phyloP scores from a whole-genome alignment of 2,113 vertebrate genomes.

The Hippopotamus amphibius region DNA sequence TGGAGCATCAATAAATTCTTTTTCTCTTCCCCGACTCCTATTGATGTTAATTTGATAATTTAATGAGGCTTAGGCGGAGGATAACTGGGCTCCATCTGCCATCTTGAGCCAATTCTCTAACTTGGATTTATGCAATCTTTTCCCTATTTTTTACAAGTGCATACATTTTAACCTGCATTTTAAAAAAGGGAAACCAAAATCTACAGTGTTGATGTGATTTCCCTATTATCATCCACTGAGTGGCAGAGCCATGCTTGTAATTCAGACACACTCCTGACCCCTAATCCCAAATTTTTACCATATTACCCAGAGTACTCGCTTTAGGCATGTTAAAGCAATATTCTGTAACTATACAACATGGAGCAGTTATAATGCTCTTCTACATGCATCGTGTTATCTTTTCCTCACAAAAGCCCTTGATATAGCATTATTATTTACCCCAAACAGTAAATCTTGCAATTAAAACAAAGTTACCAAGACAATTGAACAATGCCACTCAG shows the following conservation, averaged over 20 bases:
- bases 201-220: background rate
- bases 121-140: background rate
- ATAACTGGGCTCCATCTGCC: background rate
- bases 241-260: background rate
- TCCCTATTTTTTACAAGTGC: background rate
- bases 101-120: background rate
- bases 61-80: background rate
- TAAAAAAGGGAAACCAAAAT: background rate
- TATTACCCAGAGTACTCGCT: no score
- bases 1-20: background rate
- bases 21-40: background rate
- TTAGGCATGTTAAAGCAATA: background rate
- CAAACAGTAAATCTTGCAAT: background rate
- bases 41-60: background rate
- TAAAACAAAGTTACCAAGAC: background rate
- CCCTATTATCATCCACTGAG: background rate
- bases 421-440: no score
- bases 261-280: background rate
- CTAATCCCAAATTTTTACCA: background rate
- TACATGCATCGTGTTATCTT: background rate
- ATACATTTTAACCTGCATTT: background rate
- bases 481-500: no score
- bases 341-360: background rate
- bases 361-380: background rate
- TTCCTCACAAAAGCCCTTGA: background rate